Percentiles rank a stretch among this genome's conserved stretches.
Conservation (phyloP, 2,888 invertebrate genomes). For the Seira ritae region DNA sequence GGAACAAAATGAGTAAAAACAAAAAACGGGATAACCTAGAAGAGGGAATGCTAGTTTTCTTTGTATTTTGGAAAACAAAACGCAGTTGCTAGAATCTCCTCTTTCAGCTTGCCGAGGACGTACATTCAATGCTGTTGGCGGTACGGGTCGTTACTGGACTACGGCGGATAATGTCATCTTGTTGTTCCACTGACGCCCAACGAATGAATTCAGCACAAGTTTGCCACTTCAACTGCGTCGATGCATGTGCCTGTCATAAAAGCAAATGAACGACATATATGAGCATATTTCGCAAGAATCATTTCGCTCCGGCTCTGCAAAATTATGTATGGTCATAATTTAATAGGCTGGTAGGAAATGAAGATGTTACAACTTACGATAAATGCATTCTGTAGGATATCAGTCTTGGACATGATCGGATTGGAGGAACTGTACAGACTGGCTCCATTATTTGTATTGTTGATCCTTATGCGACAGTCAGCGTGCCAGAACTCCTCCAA, state of each 20-base stretch:
- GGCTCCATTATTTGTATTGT: slow-evolving; percentile 84
- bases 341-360: not conserved
- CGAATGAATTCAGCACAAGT: slow-evolving; percentile 72
- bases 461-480: slow-evolving; percentile 83
- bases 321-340: not conserved
- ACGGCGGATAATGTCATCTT: slow-evolving; percentile 57
- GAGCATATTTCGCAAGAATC: not conserved
- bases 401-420: slow-evolving; percentile 68
- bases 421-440: slow-evolving; percentile 76
- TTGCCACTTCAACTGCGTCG: slow-evolving; percentile 72
- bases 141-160: slow-evolving; percentile 51
- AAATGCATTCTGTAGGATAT: slow-evolving; percentile 72
- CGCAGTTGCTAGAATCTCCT: too few relatives aligned
- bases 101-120: slow-evolving; percentile 40
- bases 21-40: too few relatives aligned
- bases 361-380: slow-evolving; percentile 67
- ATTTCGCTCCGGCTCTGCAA: not conserved
- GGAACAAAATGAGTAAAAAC: too few relatives aligned
- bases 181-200: slow-evolving; percentile 68
- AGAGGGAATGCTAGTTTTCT: too few relatives aligned
- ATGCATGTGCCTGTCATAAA: slow-evolving; percentile 71
- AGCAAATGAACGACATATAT: slow-evolving; percentile 1
- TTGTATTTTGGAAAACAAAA: too few relatives aligned
- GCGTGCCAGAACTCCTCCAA: slow-evolving; percentile 83
- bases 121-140: slow-evolving; percentile 37